Evolutionary conservation across 1,140 invertebrate genomes (phyloP).

Genomic region (Sycophila sp.): DNA sequence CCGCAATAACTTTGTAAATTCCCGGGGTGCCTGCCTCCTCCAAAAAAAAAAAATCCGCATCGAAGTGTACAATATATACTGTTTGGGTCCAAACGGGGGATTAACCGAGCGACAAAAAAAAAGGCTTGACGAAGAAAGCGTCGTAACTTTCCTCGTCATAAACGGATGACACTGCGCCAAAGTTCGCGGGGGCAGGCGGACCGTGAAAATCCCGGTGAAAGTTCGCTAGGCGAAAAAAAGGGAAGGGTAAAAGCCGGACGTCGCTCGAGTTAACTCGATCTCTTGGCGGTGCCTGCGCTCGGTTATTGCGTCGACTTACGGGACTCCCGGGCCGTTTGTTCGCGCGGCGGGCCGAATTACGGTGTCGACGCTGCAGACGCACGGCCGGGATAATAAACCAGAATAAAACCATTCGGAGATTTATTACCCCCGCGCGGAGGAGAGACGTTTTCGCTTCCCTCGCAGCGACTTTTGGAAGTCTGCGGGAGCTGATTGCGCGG

Average conservation of each 20-base stretch:
- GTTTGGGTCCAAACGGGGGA: constrained; percentile 6
- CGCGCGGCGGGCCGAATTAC: neutral
- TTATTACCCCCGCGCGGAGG: constrained; percentile 35
- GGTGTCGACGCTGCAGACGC: too few relatives aligned
- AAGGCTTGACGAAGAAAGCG: constrained; percentile 15
- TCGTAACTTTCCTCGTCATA: constrained; percentile 21
- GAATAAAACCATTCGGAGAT: constrained; percentile 50
- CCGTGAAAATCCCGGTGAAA: too few relatives aligned
- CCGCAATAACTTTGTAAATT: neutral
- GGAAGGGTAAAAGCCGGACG: neutral
- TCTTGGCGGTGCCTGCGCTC: neutral
- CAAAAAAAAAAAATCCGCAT: neutral
- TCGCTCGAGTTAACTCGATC: constrained; percentile 14
- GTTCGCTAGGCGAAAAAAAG: neutral
- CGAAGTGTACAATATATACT: neutral
- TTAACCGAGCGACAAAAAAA: neutral
- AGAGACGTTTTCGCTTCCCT: constrained; percentile 31
- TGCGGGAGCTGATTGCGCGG: neutral
- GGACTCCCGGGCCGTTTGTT: neutral
- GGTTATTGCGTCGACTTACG: constrained; percentile 16
- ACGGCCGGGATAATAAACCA: constrained; percentile 45
- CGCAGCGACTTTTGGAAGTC: neutral
- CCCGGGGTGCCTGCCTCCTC: too few relatives aligned
- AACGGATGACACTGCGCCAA: constrained; percentile 12
- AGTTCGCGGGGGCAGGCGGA: neutral